Conservation (phyloP, 2,888 invertebrate genomes). For the Thymelicus sylvestris region DNA sequence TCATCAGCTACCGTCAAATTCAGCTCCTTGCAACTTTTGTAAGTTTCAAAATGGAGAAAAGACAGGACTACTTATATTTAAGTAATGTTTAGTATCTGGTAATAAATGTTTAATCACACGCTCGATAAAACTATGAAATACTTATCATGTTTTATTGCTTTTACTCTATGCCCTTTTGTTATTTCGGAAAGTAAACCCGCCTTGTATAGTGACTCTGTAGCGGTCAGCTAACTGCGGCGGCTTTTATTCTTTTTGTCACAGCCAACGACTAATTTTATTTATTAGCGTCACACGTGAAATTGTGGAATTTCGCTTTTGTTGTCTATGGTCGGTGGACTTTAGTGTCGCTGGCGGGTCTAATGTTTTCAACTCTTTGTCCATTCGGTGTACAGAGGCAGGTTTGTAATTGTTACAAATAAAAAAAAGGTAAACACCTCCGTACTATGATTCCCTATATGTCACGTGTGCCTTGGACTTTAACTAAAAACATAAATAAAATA, state of each 20-base stretch:
- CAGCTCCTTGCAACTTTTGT: too few species aligned
- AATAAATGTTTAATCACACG: constrained; percentile 8
- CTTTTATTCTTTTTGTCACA: constrained; percentile 59
- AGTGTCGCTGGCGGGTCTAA: constrained; percentile 34
- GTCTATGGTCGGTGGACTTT: constrained; percentile 61
- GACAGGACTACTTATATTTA: neutral
- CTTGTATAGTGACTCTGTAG: neutral
- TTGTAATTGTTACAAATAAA: too few species aligned
- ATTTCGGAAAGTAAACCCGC: constrained; percentile 11
- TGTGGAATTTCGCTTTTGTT: constrained; percentile 62
- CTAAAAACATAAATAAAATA: too few species aligned
- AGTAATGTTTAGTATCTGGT: neutral
- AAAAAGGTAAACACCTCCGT: too few species aligned
- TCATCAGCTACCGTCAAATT: too few species aligned
- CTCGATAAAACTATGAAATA: constrained; percentile 19
- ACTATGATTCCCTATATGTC: too few species aligned
- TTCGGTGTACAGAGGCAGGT: too few species aligned
- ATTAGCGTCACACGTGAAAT: constrained; percentile 71
- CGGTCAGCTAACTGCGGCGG: constrained; percentile 57
- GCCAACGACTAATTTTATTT: constrained; percentile 77
- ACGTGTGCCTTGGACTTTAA: too few species aligned
- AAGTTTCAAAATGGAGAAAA: too few species aligned
- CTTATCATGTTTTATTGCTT: constrained; percentile 4
- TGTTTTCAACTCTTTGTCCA: constrained; percentile 10
- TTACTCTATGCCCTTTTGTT: neutral